phyloP scores from a whole-genome alignment of 2,113 vertebrate species.

The Microcebus tavaratra region DNA sequence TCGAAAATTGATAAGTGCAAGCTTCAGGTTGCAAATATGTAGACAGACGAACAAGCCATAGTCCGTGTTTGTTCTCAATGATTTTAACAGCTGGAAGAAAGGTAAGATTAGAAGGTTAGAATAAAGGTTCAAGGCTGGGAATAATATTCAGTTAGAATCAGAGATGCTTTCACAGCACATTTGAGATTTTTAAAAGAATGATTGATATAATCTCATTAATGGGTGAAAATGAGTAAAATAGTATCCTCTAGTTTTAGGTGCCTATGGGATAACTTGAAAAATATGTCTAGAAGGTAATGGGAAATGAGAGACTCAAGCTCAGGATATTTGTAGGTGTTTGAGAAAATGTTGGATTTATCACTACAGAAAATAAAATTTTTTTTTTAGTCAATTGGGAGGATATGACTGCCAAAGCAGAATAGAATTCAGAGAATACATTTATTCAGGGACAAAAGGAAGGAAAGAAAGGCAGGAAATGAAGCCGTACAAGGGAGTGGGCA shows the following conservation, averaged over 20 bases:
- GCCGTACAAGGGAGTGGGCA: background rate
- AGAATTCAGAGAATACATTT: background rate
- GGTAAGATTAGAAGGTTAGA: background rate
- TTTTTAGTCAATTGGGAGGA: background rate
- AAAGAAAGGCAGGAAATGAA: background rate
- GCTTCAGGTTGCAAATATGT: background rate
- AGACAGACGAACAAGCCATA: background rate
- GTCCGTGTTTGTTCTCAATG: background rate
- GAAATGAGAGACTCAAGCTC: background rate
- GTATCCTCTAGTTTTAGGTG: background rate
- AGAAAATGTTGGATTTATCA: background rate
- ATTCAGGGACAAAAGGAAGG: background rate
- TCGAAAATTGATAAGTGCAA: background rate
- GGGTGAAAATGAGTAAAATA: background rate
- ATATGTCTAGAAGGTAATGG: background rate
- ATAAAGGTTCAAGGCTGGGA: background rate
- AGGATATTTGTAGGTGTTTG: background rate
- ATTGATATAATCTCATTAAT: background rate
- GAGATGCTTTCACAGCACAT: background rate
- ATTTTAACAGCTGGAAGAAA: background rate
- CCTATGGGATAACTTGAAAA: background rate
- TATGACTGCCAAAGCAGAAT: background rate
- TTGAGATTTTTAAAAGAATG: background rate
- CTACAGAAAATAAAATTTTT: background rate
- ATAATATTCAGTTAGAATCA: background rate